Conservation (phyloP, 1,140 invertebrate genomes). For the Drosophila leontia region DNA sequence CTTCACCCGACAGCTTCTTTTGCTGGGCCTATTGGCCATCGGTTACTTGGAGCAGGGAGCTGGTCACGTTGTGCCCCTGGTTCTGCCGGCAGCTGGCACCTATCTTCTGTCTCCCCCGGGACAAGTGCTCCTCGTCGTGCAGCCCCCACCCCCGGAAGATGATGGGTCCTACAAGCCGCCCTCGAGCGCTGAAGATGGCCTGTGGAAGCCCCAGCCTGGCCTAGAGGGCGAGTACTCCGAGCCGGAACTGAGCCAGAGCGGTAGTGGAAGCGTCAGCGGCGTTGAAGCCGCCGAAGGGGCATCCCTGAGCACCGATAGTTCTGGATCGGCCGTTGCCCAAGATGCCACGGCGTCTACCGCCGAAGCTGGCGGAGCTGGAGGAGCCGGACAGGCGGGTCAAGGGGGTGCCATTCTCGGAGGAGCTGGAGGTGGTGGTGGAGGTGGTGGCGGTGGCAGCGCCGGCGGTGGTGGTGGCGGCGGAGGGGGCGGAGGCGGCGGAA, state of each 20-base stretch:
- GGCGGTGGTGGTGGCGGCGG: constrained; percentile 67
- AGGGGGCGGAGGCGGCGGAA: constrained; percentile 66
- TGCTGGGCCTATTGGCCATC: constrained; percentile 46
- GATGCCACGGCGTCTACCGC: constrained; percentile 9
- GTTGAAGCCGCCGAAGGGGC: background rate
- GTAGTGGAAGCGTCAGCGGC: constrained; percentile 27
- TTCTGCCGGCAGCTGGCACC: constrained; percentile 46
- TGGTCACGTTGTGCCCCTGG: constrained; percentile 46
- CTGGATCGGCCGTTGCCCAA: constrained; percentile 12
- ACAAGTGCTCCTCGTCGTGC: constrained; percentile 45
- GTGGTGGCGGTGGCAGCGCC: constrained; percentile 50
- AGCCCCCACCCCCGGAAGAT: constrained; percentile 53
- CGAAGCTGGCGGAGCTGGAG: constrained; percentile 20
- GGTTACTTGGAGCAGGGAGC: constrained; percentile 14
- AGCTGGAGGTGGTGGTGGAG: constrained; percentile 53
- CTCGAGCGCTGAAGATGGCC: constrained; percentile 45
- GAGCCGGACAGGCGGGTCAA: constrained; percentile 52
- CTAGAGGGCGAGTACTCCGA: constrained; percentile 58
- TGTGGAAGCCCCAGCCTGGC: constrained; percentile 61
- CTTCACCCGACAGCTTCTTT: constrained; percentile 27
- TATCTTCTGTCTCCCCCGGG: constrained; percentile 50
- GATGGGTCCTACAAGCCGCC: constrained; percentile 72
- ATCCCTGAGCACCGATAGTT: constrained; percentile 5
- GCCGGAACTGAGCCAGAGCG: constrained; percentile 16
- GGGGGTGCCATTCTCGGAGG: constrained; percentile 53